Evolutionary conservation across 2,797 vertebrate genomes (phyloP), one percentile per base, ranked within the genome.

Genomic region (Luscinia megarhynchos): DNA sequence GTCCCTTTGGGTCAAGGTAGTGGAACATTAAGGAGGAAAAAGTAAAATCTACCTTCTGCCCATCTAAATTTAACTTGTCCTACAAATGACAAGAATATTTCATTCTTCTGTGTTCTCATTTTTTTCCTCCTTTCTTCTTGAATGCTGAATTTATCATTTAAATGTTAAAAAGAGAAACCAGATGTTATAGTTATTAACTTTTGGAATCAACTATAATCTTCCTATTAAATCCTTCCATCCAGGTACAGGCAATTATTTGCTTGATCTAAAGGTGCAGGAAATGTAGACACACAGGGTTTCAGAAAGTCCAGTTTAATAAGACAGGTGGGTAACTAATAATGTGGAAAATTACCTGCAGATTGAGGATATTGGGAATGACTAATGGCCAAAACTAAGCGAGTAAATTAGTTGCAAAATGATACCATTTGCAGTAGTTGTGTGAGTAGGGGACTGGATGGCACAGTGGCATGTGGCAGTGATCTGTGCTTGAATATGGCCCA

Each of bases 321-420:
- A 98, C 98, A 98, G 98, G 98, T 98, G 98, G 98, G 97, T 98
- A 98, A 98, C 98, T 98, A 98, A 98, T 98, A 98, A 98, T 98
- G 98, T 98, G 98, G 98, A 98, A 98, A 98, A 98, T 98, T 98
- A 98, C 97, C 98, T 98, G 98, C 98, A 98, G 98, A 98, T 98
- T 98, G 98, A 98, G 98, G 96, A 98, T 97, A 98, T 98, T 98
- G 98, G 97, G 97, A 98, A 98, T 98, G 98, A 98, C 97, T 98
- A 98, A 98, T 98, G 98, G 97, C 97, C 97, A 98, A 98, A 98
- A 97, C 97, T 97, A 97, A 98, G 97, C 19, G 53, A 98, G 97
- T 97, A 98, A 98, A 98, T 98, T 98, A 98, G 97, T 98, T 98
- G 97, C 98, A 98, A 98, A 98, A 98, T 98, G 96, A 98, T 98